A percentile compares a stretch with the other conserved stretches of the same genome.
Conservation (phyloP, 2,888 invertebrate genomes). For the Platypus cylindrus region DNA sequence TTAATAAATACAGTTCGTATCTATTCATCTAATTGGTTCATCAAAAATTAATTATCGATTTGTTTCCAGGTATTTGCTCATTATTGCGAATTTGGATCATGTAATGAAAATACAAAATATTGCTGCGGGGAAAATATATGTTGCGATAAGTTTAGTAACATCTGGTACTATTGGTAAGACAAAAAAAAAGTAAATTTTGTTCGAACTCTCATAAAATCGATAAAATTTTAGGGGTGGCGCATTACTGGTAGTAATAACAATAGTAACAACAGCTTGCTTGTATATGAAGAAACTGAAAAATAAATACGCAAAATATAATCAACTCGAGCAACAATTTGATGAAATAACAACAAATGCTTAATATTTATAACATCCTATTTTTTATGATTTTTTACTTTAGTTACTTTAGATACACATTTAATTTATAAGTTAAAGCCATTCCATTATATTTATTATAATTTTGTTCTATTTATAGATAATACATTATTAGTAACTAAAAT, state of each 20-base stretch:
- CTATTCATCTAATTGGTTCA: background rate
- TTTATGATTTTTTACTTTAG: too few relatives aligned
- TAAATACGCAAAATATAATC: conserved; percentile 10
- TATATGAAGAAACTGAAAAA: conserved; percentile 16
- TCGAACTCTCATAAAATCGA: conserved; percentile 2
- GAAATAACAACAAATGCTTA: conserved; percentile 6
- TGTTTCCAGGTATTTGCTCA: conserved; percentile 17
- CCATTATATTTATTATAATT: too few relatives aligned
- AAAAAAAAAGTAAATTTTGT: background rate
- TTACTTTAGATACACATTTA: too few relatives aligned
- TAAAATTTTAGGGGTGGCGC: conserved; percentile 23
- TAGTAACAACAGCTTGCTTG: conserved; percentile 19
- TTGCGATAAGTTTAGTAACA: conserved; percentile 25
- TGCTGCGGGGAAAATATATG: conserved; percentile 32
- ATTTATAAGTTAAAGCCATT: too few relatives aligned
- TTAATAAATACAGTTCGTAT: conserved; percentile 6
- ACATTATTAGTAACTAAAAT: too few relatives aligned
- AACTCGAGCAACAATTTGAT: conserved; percentile 9
- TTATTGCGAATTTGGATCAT: conserved; percentile 30
- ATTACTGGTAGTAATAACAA: conserved; percentile 22
- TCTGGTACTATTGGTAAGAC: conserved; percentile 31
- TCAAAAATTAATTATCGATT: conserved; percentile 2
- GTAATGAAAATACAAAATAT: conserved; percentile 25
- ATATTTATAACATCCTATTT: too few relatives aligned
- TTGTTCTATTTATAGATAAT: too few relatives aligned